Evolutionary conservation across 2,888 invertebrate genomes (phyloP), one percentile per base, ranked within the genome.

Genomic region (Odontocolon sp.): DNA sequence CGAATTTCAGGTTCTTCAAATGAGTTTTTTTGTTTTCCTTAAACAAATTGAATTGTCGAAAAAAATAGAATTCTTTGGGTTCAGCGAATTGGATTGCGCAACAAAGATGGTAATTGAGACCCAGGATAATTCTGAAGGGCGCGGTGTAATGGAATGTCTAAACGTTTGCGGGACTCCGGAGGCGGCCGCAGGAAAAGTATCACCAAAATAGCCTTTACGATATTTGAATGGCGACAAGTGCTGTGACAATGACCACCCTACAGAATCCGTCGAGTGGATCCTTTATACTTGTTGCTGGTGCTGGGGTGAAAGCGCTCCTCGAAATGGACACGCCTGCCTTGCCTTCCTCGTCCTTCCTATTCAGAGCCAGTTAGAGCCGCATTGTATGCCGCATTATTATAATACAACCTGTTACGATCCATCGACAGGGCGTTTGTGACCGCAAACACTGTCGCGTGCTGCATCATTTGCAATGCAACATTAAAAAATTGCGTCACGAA

Each of bases 141-240:
- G 33, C 45, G 40, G 31, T n/a, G n/a, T 40, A 61, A 71, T 56
- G 64, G 36, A n/a, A 54, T 11, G 54, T 64, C 28, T 11, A 42
- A 47, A 18, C 47, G 21, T 45, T 70, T 75, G 50, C 36, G 59
- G 57, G 14, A 50, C 36, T 28, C 4, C 21, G 31, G 45, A 31
- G 47, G 23, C 18, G 6, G 14, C 4, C 14, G 36, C 18, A 36
- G 18, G 3, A 42, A 56, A 59, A 59, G 31, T 38, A 54, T 11
- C 26, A 18, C 64, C 23, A 47, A 66, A 69, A 69, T 64, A 66
- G 71, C 18, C 54, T 76, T 76, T 76, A 70, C 11, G 56, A 69
- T 67, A 63, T 36, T 67, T 69, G 78, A 80, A 80, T 80, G 59
- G 67, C 73, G 70, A 80, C 78, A 78, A 80, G 80, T 80, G 80